phyloP scores from a whole-genome alignment of 2,888 invertebrate species.

The Nephrotoma guestfalica region DNA sequence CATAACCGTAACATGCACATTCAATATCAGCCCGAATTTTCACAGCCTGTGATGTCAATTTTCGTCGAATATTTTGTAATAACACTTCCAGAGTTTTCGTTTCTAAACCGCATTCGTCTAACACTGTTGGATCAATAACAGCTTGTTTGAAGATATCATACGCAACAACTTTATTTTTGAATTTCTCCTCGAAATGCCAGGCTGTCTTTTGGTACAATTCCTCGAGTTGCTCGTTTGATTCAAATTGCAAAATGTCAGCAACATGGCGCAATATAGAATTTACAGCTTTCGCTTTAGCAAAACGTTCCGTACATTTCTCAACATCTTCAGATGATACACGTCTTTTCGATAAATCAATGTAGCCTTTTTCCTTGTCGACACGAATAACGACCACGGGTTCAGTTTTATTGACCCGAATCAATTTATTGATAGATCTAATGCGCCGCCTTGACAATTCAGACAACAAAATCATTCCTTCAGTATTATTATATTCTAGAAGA shows the following conservation, averaged over 20 bases:
- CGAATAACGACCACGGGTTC: slow-evolving; percentile 99
- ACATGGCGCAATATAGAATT: slow-evolving; percentile 97
- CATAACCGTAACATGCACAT: slow-evolving; percentile 91
- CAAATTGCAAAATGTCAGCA: slow-evolving; percentile 84
- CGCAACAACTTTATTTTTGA: slow-evolving; percentile 87
- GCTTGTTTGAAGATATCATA: slow-evolving; percentile 99
- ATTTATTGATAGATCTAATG: slow-evolving; percentile 97
- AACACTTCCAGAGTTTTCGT: slow-evolving; percentile 83
- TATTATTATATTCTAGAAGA: slow-evolving; percentile 94
- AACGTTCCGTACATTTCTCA: slow-evolving; percentile 95
- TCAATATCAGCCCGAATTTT: slow-evolving; percentile 89
- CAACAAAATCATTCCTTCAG: slow-evolving; percentile 97
- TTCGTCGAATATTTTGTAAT: slow-evolving; percentile 85
- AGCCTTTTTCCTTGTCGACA: slow-evolving; percentile 98
- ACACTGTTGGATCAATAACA: slow-evolving; percentile 77
- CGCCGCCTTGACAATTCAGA: slow-evolving; percentile 96
- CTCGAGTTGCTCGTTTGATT: slow-evolving; percentile 83
- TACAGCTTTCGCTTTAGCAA: slow-evolving; percentile 95
- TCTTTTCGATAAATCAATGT: slow-evolving; percentile 98
- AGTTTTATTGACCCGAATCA: slow-evolving; percentile 95
- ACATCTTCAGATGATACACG: slow-evolving; percentile 97
- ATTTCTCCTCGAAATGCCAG: slow-evolving; percentile 96
- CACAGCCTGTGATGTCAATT: slow-evolving; percentile 93
- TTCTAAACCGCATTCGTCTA: slow-evolving; percentile 92
- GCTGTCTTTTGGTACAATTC: slow-evolving; percentile 93